A percentile compares a stretch with the other conserved stretches of the same genome.
These are phyloP conservation scores for Ptychoptera albimana DNA, from an alignment of 2,888 invertebrate species.

Conservation along the genomic window DNA sequence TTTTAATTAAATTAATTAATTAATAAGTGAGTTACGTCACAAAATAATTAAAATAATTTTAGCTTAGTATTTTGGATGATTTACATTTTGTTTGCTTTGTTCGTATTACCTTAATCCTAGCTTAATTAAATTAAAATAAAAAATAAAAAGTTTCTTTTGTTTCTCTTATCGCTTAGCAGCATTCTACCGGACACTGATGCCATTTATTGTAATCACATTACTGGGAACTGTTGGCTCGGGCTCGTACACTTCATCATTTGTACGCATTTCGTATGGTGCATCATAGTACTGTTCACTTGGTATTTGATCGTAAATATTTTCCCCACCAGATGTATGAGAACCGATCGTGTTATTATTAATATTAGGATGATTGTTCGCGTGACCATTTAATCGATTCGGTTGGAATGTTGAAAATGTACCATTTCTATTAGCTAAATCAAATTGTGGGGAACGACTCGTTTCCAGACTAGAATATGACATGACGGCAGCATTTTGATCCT, in stretches of 20 bases:
- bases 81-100: too few species aligned
- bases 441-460: constrained; percentile 23
- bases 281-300: constrained; percentile 58
- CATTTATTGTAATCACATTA: constrained; percentile 68
- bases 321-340: constrained; percentile 9
- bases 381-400: constrained; percentile 24
- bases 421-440: constrained; percentile 21
- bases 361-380: constrained; percentile 32
- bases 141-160: too few species aligned
- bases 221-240: constrained; percentile 25
- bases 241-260: constrained; percentile 41
- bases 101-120: too few species aligned
- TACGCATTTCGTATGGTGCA: constrained; percentile 51
- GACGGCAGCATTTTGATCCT: constrained; percentile 72
- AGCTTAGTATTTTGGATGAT: too few species aligned
- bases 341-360: neutral
- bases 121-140: too few species aligned
- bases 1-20: too few species aligned
- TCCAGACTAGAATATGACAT: constrained; percentile 78
- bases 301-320: constrained; percentile 44
- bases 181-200: constrained; percentile 60
- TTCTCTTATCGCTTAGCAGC: neutral
- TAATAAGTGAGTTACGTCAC: too few species aligned
- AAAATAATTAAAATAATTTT: too few species aligned
- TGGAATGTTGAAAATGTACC: constrained; percentile 31